A percentile compares a stretch with the other conserved stretches of the same genome.
phyloP scores from a whole-genome alignment of 2,797 vertebrate species.

The Sebastes alutus region DNA sequence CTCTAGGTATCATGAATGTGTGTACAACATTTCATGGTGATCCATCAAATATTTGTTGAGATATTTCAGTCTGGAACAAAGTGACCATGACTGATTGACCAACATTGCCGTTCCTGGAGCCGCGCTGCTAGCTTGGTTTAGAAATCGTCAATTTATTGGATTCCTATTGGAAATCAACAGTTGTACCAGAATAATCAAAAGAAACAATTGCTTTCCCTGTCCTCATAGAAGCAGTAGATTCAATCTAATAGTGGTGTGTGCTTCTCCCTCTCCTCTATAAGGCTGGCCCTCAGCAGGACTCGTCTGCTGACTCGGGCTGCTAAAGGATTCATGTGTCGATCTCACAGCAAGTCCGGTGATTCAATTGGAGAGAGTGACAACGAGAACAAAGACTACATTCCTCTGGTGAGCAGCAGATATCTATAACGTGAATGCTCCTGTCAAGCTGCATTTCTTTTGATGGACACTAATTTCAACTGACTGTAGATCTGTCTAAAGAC shows the following conservation, averaged over 20 bases:
- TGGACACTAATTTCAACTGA: conserved; percentile 12
- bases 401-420: conserved; percentile 84
- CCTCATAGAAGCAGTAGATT: background rate
- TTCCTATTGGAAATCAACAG: background rate
- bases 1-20: background rate
- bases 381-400: conserved; percentile 91
- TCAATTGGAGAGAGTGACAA: conserved; percentile 79
- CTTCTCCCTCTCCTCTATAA: conserved; percentile 55
- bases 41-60: background rate
- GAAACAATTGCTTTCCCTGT: background rate
- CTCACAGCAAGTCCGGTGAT: conserved; percentile 84
- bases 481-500: background rate
- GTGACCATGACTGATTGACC: background rate
- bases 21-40: background rate
- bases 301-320: conserved; percentile 89
- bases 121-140: background rate
- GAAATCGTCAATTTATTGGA: background rate
- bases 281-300: conserved; percentile 90
- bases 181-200: background rate
- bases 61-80: background rate
- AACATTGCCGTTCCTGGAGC: background rate
- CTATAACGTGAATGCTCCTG: background rate
- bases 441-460: background rate
- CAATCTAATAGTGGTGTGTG: background rate
- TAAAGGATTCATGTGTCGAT: conserved; percentile 91